A percentile compares a stretch with the other conserved stretches of the same genome.
Conservation (phyloP, 2,113 vertebrate genomes). For the Misgurnus anguillicaudatus region DNA sequence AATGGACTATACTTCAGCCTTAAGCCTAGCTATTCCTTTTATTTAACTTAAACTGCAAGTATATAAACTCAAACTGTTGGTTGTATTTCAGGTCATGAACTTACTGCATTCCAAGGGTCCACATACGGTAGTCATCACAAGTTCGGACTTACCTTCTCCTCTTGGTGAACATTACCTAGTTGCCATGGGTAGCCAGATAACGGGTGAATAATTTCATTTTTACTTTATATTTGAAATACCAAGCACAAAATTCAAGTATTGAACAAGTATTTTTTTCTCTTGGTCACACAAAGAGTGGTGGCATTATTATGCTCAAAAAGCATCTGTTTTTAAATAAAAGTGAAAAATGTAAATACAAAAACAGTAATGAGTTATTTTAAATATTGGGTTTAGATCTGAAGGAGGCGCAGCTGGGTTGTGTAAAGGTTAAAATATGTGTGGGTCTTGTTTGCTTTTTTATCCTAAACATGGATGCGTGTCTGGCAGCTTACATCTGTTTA, state of each 20-base stretch:
- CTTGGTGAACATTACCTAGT: conserved; percentile 84
- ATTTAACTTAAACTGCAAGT: not conserved
- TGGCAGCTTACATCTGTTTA: not conserved
- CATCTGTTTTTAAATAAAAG: too few relatives aligned
- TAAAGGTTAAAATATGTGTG: not conserved
- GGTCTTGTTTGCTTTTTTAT: not conserved
- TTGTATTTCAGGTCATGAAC: conserved; percentile 87
- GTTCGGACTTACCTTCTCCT: conserved; percentile 85
- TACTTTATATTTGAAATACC: not conserved
- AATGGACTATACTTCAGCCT: too few relatives aligned
- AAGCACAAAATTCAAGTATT: too few relatives aligned
- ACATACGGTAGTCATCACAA: conserved; percentile 95
- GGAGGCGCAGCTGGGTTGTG: not conserved
- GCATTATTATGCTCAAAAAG: too few relatives aligned
- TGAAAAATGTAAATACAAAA: not conserved
- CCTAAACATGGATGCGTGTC: not conserved
- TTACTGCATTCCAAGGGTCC: conserved; percentile 92
- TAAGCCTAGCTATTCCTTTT: too few relatives aligned
- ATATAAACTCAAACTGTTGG: not conserved
- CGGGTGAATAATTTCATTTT: conserved; percentile 63
- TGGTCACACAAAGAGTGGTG: too few relatives aligned
- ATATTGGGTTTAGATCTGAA: not conserved
- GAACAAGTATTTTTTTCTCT: too few relatives aligned
- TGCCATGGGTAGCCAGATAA: conserved; percentile 89
- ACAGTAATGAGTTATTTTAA: not conserved